A percentile compares a stretch with the other conserved stretches of the same genome.
These are phyloP conservation scores for Oryzias celebensis DNA, from an alignment of 2,113 vertebrate genomes.

Conservation along the genomic window DNA sequence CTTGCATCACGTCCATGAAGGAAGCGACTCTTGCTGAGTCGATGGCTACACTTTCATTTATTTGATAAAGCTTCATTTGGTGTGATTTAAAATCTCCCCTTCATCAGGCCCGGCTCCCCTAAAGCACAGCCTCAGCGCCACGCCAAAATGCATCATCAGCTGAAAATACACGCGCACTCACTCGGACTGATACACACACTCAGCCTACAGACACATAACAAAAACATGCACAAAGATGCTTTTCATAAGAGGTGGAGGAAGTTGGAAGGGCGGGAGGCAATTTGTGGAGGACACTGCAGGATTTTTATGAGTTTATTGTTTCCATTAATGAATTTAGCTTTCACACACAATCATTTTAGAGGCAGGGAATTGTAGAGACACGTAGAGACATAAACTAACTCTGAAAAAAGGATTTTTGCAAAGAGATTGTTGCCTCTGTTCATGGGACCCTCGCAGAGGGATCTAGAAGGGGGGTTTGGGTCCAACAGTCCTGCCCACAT, in stretches of 20 bases:
- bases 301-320: slow-evolving; percentile 23
- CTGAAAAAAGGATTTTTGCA: too few species aligned
- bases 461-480: too few species aligned
- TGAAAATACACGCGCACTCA: slow-evolving; percentile 52
- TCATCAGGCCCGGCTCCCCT: slow-evolving; percentile 61
- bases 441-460: too few species aligned
- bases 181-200: slow-evolving; percentile 10
- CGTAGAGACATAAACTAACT: too few species aligned
- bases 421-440: too few species aligned
- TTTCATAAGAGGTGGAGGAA: slow-evolving; percentile 34
- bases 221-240: slow-evolving; percentile 35
- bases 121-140: slow-evolving; percentile 63
- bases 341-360: neutral
- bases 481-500: too few species aligned
- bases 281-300: slow-evolving; percentile 8
- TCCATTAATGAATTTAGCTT: neutral
- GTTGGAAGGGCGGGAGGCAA: slow-evolving; percentile 32
- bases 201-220: slow-evolving; percentile 6
- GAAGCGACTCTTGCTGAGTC: slow-evolving; percentile 65
- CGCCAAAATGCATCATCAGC: slow-evolving; percentile 66
- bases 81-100: slow-evolving; percentile 71
- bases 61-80: slow-evolving; percentile 75
- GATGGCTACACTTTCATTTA: slow-evolving; percentile 66
- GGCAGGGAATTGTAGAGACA: too few species aligned
- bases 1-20: slow-evolving; percentile 53